These are phyloP conservation scores for Dallia pectoralis DNA, from an alignment of 2,797 vertebrate genomes.

Conservation along the genomic window DNA sequence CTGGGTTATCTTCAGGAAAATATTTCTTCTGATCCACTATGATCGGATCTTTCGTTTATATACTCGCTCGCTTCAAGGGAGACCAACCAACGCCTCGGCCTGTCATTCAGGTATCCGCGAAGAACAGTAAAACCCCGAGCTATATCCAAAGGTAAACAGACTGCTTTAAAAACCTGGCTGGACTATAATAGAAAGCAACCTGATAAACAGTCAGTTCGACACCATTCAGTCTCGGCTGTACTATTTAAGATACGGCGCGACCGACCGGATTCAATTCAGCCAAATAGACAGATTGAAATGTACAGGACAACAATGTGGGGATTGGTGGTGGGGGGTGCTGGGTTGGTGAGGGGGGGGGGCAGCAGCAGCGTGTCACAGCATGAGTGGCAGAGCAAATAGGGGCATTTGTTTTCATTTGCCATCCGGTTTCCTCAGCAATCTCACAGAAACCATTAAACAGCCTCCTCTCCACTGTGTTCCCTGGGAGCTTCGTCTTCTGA, in stretches of 20 bases:
- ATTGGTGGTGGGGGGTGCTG: slow-evolving; percentile 19
- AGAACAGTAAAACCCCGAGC: background rate
- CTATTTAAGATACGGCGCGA: slow-evolving; percentile 34
- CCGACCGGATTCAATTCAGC: slow-evolving; percentile 48
- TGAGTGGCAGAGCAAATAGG: slow-evolving; percentile 43
- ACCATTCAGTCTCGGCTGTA: slow-evolving; percentile 30
- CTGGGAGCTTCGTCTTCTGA: slow-evolving; percentile 24
- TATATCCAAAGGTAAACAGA: slow-evolving; percentile 20
- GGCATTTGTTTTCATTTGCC: slow-evolving; percentile 75
- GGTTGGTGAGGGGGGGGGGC: slow-evolving; percentile 53
- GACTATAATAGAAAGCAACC: slow-evolving; percentile 28
- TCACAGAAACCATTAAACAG: slow-evolving; percentile 23
- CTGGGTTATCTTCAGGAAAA: background rate
- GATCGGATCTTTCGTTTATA: no score
- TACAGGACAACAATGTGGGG: slow-evolving; percentile 47
- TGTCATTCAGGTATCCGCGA: background rate
- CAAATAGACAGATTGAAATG: slow-evolving; percentile 36
- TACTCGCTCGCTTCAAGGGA: background rate
- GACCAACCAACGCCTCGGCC: background rate
- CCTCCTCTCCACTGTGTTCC: no score
- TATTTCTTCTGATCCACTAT: background rate
- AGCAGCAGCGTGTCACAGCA: slow-evolving; percentile 22
- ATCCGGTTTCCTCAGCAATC: slow-evolving; percentile 57
- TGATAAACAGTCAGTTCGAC: slow-evolving; percentile 30
- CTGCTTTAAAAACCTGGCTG: slow-evolving; percentile 16